Percentiles rank a stretch among this genome's conserved stretches.
phyloP scores from a whole-genome alignment of 2,113 vertebrate species.

The Camelus dromedarius region DNA sequence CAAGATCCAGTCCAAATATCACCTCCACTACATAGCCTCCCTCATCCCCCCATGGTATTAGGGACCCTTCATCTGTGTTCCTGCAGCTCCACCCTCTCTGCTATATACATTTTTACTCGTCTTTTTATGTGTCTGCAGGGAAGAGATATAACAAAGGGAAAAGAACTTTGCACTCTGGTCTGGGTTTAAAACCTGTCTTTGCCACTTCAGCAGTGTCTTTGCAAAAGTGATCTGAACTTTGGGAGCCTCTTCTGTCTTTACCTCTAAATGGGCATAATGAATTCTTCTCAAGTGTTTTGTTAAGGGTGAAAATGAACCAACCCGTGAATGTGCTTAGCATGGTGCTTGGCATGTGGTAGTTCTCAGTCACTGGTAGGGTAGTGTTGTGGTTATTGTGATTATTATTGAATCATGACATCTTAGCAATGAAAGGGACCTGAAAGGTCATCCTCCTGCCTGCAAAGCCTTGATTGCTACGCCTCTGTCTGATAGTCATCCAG shows the following conservation, averaged over 20 bases:
- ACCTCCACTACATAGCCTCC: not conserved
- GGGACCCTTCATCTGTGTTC: not conserved
- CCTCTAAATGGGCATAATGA: not conserved
- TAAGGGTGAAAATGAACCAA: not conserved
- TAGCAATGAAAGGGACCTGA: not conserved
- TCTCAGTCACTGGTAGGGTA: not conserved
- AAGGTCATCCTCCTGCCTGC: not conserved
- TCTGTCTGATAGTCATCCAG: not conserved
- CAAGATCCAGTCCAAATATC: not conserved
- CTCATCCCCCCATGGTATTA: not conserved
- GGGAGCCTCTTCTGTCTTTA: not conserved
- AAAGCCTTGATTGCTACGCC: not conserved
- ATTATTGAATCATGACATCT: not conserved
- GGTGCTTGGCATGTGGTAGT: not conserved
- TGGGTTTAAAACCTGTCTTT: not conserved
- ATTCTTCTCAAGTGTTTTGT: not conserved
- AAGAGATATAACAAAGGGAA: not conserved
- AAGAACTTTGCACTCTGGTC: not conserved
- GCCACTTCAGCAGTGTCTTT: not conserved
- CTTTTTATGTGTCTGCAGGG: not conserved
- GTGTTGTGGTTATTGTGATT: not conserved
- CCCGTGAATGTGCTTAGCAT: not conserved
- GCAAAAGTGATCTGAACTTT: not conserved
- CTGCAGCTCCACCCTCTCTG: not conserved
- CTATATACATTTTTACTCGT: not conserved